Base-by-base conservation (phyloP, 2,797 vertebrate species). In the Silurus aristotelis region DNA sequence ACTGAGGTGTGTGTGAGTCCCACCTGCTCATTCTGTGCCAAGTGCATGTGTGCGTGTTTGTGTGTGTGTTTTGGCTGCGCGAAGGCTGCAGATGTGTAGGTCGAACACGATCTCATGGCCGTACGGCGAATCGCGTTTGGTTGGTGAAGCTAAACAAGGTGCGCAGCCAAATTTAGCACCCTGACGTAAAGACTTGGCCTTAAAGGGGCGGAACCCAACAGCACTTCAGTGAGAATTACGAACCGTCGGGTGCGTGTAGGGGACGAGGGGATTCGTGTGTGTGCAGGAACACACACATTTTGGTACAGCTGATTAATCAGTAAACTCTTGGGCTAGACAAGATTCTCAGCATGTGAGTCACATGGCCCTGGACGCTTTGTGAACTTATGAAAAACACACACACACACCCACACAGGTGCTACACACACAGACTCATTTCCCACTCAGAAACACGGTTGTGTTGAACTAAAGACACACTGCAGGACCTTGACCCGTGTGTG, bases 121-220 rank as follows among this genome's bases (percentile, higher is more conserved):
- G 87, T 90, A 91, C 84, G 80, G 89, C 89, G 89, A 63, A 88
- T 92, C 87, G 25, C 92, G 89, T 92, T 87, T 43, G 80, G 89
- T 89, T 90, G 92, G 84, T 82, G 70, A 87, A 88, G 87, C 90
- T 89, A 90, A 93, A 93, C 92, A 91, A 6, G 22, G 82, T 87
- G 88, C 89, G 84, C 89, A 89, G 87, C 89, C 89, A 89, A 81
- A 86, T 87, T 79, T 89, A 84, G 84, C 89, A 89, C 79, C 76
- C 43, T 27, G 38, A 63, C 83, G 89, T 80, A 84, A 90, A 87
- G 82, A 84, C 87, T 72, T 75, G 58, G 64, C 80, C 83, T 81
- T 87, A 85, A 87, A 85, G 80, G 15, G 84, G 70, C 52, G 73
- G 64, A 13, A 68, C 43, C 75, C n/a, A 55, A 83, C 22, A 80